phyloP scores from a whole-genome alignment of 2,113 vertebrate species.

The Cryptotis parvus region DNA sequence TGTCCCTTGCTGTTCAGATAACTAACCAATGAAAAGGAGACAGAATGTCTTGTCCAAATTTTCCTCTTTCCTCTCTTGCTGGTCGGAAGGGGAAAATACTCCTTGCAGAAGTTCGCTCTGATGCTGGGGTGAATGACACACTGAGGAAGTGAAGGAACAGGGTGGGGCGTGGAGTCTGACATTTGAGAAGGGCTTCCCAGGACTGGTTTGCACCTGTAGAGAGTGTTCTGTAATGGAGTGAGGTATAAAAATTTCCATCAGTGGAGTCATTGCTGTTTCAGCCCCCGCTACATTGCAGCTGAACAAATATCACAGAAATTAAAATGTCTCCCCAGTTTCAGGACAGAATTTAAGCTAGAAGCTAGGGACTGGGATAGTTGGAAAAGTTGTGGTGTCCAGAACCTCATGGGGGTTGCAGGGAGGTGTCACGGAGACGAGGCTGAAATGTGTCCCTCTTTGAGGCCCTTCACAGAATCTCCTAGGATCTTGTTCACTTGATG shows the following conservation, averaged over 20 bases:
- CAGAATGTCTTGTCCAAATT: neutral
- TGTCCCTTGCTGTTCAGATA: neutral
- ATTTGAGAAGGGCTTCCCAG: neutral
- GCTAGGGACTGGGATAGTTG: too few species aligned
- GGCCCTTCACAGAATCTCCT: neutral
- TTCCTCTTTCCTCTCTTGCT: neutral
- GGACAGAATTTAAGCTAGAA: too few species aligned
- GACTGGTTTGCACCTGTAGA: neutral
- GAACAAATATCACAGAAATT: neutral
- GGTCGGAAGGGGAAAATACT: neutral
- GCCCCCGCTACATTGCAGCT: neutral
- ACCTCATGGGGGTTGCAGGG: too few species aligned
- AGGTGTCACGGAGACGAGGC: too few species aligned
- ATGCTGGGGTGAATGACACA: neutral
- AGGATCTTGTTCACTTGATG: neutral
- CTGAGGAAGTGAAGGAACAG: neutral
- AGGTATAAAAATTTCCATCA: fast-evolving
- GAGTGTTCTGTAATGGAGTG: neutral
- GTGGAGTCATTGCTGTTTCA: neutral
- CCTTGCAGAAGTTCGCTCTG: too few species aligned
- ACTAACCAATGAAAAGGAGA: neutral
- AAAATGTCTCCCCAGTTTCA: neutral
- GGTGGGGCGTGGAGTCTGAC: neutral
- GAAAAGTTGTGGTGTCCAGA: too few species aligned
- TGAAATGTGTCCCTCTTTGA: too few species aligned